Evolutionary conservation across 2,797 vertebrate genomes (phyloP).

Genomic region (Pantherophis vulpinus): DNA sequence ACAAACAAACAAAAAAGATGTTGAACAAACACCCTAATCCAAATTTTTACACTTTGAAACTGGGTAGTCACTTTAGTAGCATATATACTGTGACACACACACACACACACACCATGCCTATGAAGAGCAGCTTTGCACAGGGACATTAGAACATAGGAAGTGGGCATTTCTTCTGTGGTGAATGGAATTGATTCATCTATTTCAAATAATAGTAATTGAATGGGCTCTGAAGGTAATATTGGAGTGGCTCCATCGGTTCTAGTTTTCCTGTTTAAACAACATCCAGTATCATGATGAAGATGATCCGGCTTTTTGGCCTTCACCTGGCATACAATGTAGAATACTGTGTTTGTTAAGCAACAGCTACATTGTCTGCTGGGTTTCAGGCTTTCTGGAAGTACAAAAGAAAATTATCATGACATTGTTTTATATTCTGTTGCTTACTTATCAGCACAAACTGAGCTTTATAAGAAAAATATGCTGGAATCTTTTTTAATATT

Average conservation of each 20-base stretch:
- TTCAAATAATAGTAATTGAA: background rate
- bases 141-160: background rate
- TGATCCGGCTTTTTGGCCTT: slow-evolving; percentile 83
- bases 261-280: background rate
- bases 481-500: background rate
- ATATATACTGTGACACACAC: background rate
- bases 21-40: background rate
- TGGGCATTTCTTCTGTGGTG: background rate
- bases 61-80: background rate
- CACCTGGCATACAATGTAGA: slow-evolving; percentile 99
- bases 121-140: background rate
- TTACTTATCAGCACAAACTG: background rate
- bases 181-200: background rate
- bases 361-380: slow-evolving; percentile 99
- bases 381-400: slow-evolving; percentile 90
- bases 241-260: background rate
- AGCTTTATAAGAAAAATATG: background rate
- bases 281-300: background rate
- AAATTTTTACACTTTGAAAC: background rate
- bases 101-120: background rate
- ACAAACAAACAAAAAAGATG: background rate
- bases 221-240: rapidly evolving
- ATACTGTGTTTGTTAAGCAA: slow-evolving; percentile 97
- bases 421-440: background rate
- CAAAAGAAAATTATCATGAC: slow-evolving; percentile 48